Base-by-base conservation (phyloP, 2,113 vertebrate species). In the Salvelinus namaycush region DNA sequence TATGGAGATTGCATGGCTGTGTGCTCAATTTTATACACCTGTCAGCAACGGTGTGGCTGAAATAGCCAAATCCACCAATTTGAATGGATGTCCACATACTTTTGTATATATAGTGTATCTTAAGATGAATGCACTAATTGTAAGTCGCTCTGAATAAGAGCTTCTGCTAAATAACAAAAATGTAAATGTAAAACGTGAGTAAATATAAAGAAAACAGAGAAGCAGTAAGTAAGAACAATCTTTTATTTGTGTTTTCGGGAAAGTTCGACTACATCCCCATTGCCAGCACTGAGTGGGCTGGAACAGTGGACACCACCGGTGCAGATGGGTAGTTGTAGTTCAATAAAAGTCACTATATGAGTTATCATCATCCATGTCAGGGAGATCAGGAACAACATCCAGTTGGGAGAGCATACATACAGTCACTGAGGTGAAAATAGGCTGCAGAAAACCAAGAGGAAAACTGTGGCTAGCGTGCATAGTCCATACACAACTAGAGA, bases 211-310 rank as follows among this genome's bases (percentile, higher is more conserved):
- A 76, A 76, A 80, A 75, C 69, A 76, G 62, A 78, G 22, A 76
- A 77, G 76, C 60, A 68, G 77, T 90, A 84, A 91, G 89, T 90
- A 90, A 90, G 88, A 90, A 92, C 87, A 90, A 89, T 91, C 87
- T 86, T 93, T 93, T 93, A 92, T 93, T 94, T 85, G 89, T 91
- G 89, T 89, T 90, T 79, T 89, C 83, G 79, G 82, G 82, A 89
- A 89, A 90, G 89, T 87, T 89, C 70, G 73, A 93, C 90, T 92
- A 93, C 91, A 93, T 91, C 91, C 89, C 89, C 82, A 90, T 70
- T 13, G 83, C 87, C 89, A 89, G 89, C 89, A 84, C 83, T 71
- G 78, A 88, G 81, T 74, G 79, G 81, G 86, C 89, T 83, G 89
- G 89, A 86, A 87, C 84, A 89, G 86, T 82, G 86, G 85, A 91